Base-by-base conservation (phyloP, 2,113 vertebrate genomes). In the Protobothrops flavoviridis region DNA sequence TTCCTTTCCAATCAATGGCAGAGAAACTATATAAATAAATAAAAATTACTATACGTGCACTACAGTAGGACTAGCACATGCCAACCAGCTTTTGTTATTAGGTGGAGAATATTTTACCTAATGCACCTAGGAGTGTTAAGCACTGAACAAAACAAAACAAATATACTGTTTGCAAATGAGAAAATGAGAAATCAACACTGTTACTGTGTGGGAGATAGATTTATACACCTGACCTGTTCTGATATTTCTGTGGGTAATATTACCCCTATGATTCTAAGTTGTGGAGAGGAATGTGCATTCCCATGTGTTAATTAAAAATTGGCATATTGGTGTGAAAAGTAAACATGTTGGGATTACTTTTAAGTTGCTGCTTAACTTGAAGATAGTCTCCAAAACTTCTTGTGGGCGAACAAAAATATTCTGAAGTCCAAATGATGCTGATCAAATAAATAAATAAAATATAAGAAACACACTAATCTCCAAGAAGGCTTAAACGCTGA, bases 11-110 rank as follows among this genome's bases (percentile, higher is more conserved):
- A 96, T 96, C 93, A 96, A 96, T 97, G 97, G 95, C 95, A 97
- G 97, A 97, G 97, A 98, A 98, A 98, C 97, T 97, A 98, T 97
- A 97, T 97, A 98, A 98, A 98, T 98, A 98, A 98, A 98, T 98
- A 98, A 98, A 96, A 97, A 97, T 97, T 97, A 97, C 97, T 50
- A 50, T 50, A 50, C 48, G 7, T 50, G 7, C 10, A 50, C 48
- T 50, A 50, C 48, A 50, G n/a, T 8, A 69, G 2, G 64, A 69
- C 64, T 96, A 95, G 95, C 93, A 95, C 95, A 96, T 92, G 96
- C 95, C 96, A 93, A 92, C 95, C 94, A 97, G 93, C 92, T 87
- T 94, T 97, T 96, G 96, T 96, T 97, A 97, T 94, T 96, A 87
- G 93, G 1, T 93, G 96, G 96, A 96, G 95, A 96, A 96, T 98